phyloP scores from a whole-genome alignment of 2,797 vertebrate species.

The Pelobates cultripes region DNA sequence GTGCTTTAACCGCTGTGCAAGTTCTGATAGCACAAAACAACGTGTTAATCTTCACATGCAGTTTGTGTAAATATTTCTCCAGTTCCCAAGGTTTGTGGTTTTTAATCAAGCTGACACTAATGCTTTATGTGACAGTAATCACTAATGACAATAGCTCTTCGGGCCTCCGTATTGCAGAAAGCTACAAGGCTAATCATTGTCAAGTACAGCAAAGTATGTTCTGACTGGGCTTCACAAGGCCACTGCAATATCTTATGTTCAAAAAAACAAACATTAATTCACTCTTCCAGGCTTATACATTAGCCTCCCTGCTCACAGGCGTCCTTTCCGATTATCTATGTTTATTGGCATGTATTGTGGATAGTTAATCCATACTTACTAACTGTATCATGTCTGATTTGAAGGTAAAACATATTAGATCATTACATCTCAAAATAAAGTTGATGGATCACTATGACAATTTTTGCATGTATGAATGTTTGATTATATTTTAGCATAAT shows the following conservation, averaged over 20 bases:
- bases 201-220: neutral
- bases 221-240: conserved; percentile 41
- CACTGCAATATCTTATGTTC: conserved; percentile 33
- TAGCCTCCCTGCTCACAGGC: neutral
- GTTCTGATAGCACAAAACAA: conserved; percentile 31
- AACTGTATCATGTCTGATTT: neutral
- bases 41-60: conserved; percentile 24
- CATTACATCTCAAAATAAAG: too few species aligned
- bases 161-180: conserved; percentile 49
- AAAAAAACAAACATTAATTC: neutral
- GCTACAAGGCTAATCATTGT: conserved; percentile 45
- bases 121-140: conserved; percentile 47
- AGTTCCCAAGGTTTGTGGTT: conserved; percentile 50
- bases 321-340: too few species aligned
- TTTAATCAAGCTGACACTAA: conserved; percentile 39
- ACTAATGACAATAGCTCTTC: conserved; percentile 56
- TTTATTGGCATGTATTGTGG: too few species aligned
- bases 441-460: too few species aligned
- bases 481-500: too few species aligned
- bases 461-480: too few species aligned
- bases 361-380: too few species aligned
- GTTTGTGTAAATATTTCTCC: conserved; percentile 35
- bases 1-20: too few species aligned
- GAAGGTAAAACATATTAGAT: neutral
- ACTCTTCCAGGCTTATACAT: neutral